These are phyloP conservation scores for Apamea anceps DNA, from an alignment of 2,888 invertebrate genomes.

Conservation along the genomic window DNA sequence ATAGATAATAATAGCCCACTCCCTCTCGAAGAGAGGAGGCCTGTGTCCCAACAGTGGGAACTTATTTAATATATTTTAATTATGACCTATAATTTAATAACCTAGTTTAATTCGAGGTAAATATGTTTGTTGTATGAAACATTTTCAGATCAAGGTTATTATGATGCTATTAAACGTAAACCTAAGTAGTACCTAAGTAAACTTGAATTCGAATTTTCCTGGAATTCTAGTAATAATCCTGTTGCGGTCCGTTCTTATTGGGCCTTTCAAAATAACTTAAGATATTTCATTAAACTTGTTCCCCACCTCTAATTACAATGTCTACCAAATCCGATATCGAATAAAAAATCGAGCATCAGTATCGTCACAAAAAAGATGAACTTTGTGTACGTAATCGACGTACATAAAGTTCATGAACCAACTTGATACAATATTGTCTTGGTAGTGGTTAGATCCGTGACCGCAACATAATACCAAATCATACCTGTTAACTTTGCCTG, in stretches of 20 bases:
- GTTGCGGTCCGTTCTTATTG: background rate
- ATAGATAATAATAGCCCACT: too few relatives aligned
- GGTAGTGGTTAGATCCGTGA: slow-evolving; percentile 11
- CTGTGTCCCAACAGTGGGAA: too few relatives aligned
- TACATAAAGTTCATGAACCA: background rate
- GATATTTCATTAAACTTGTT: slow-evolving; percentile 1
- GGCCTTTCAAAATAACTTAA: background rate
- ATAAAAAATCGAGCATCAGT: slow-evolving; percentile 1
- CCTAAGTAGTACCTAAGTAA: background rate
- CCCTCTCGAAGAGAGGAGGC: too few relatives aligned
- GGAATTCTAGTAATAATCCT: slow-evolving; percentile 6
- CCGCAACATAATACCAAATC: slow-evolving; percentile 49
- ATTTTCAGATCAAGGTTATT: background rate
- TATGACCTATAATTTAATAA: background rate
- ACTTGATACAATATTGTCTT: slow-evolving; percentile 15
- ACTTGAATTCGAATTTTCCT: background rate
- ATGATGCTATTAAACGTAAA: background rate
- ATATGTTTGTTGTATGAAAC: background rate
- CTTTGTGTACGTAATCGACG: background rate
- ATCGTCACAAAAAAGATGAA: background rate
- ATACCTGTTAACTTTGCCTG: slow-evolving; percentile 31
- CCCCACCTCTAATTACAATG: background rate
- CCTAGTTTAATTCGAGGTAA: background rate
- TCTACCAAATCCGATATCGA: background rate
- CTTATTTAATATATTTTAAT: too few relatives aligned